These are phyloP conservation scores for Choristoneura fumiferana DNA, from an alignment of 1,140 invertebrate species.

Conservation along the genomic window DNA sequence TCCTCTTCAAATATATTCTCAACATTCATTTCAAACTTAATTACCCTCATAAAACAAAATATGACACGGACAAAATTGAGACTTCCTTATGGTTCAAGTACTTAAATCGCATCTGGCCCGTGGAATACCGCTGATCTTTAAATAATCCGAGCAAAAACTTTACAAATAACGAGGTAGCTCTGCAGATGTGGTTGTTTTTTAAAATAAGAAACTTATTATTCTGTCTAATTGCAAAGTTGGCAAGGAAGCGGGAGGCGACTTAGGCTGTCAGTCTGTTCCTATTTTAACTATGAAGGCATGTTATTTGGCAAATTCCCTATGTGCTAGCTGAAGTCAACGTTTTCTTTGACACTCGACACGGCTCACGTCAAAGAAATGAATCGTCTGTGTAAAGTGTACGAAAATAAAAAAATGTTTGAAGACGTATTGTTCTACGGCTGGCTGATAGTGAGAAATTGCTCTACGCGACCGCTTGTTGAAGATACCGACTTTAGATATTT, in stretches of 20 bases:
- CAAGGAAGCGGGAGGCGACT: constrained; percentile 55
- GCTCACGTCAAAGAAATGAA: constrained; percentile 65
- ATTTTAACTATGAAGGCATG: constrained; percentile 56
- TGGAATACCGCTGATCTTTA: constrained; percentile 40
- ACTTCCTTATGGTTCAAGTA: constrained; percentile 18
- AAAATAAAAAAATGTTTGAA: constrained; percentile 50
- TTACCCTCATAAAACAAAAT: constrained; percentile 8
- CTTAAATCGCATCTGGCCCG: constrained; percentile 32
- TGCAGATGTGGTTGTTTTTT: constrained; percentile 40
- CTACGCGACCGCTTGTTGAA: constrained; percentile 30
- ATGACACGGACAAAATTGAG: constrained; percentile 14
- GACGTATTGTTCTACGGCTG: constrained; percentile 50
- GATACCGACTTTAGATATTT: not conserved
- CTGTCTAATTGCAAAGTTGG: constrained; percentile 74
- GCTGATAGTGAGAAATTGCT: constrained; percentile 54
- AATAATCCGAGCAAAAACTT: constrained; percentile 30
- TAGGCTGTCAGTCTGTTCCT: constrained; percentile 64
- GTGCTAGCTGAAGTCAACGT: constrained; percentile 65
- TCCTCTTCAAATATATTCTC: constrained; percentile 12
- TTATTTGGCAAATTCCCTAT: constrained; percentile 66
- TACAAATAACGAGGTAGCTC: constrained; percentile 34
- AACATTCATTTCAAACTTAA: not conserved
- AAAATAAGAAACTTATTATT: constrained; percentile 52
- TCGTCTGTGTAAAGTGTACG: constrained; percentile 43
- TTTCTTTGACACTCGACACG: constrained; percentile 68